A percentile compares a stretch with the other conserved stretches of the same genome.
These are phyloP conservation scores for Neolamprologus falcicula DNA, from an alignment of 2,113 vertebrate genomes.

Conservation along the genomic window DNA sequence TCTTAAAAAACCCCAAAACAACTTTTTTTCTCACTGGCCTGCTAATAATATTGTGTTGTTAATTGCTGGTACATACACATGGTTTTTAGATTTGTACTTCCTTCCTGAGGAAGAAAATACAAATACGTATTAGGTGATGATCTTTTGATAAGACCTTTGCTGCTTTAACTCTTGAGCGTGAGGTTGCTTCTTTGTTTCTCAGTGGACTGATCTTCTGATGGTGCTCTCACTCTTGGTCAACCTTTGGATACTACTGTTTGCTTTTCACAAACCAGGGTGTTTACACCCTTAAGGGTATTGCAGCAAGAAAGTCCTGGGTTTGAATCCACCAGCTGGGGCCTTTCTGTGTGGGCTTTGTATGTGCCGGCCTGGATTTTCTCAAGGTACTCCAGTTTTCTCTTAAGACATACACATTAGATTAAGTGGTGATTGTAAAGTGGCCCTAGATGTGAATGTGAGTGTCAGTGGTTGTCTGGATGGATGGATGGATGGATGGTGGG, in stretches of 20 bases:
- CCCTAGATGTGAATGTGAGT: not conserved
- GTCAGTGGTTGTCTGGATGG: not conserved
- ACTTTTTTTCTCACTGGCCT: not conserved
- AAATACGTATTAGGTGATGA: not conserved
- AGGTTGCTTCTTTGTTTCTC: not conserved
- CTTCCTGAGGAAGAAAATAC: not conserved
- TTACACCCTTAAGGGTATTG: not conserved
- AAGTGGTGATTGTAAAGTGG: not conserved
- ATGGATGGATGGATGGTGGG: not conserved
- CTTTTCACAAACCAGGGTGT: not conserved
- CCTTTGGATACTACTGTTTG: not conserved
- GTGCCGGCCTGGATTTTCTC: not conserved
- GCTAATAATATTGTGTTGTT: not conserved
- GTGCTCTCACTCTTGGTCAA: not conserved
- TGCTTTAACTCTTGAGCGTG: not conserved
- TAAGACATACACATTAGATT: not conserved
- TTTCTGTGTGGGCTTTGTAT: not conserved
- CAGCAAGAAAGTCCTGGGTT: not conserved
- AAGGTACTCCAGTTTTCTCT: not conserved
- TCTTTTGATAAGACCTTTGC: not conserved
- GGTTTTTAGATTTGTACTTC: not conserved
- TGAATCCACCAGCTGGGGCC: not conserved
- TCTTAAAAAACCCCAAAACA: accelerated
- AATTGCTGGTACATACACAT: not conserved
- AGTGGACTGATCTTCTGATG: not conserved